phyloP scores from a whole-genome alignment of 2,888 invertebrate genomes.

The Stenoptilia bipunctidactyla region DNA sequence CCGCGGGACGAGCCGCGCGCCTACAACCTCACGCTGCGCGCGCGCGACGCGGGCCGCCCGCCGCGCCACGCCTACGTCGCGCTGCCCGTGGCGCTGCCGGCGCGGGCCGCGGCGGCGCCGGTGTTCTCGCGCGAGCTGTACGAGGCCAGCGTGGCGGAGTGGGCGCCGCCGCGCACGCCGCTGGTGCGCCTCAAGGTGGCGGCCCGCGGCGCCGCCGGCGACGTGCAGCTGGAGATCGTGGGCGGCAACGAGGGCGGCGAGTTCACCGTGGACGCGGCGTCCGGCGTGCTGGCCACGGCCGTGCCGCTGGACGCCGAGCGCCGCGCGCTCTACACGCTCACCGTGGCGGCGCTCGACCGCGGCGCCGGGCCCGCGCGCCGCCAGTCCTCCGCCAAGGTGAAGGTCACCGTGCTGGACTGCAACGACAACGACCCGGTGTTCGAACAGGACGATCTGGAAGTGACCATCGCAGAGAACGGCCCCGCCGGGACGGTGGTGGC shows the following conservation, averaged over 20 bases:
- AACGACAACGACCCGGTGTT: slow-evolving; percentile 96
- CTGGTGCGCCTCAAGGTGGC: slow-evolving; percentile 88
- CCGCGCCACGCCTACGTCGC: slow-evolving; percentile 83
- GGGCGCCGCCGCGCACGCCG: slow-evolving; percentile 89
- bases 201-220: slow-evolving; percentile 87
- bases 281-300: slow-evolving; percentile 90
- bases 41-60: slow-evolving; percentile 86
- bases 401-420: slow-evolving; percentile 88
- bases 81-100: slow-evolving; percentile 84
- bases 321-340: slow-evolving; percentile 86
- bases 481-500: slow-evolving; percentile 87
- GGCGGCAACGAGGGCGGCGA: slow-evolving; percentile 93
- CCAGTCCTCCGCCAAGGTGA: slow-evolving; percentile 91
- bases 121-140: slow-evolving; percentile 90
- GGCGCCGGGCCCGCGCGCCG: slow-evolving; percentile 86
- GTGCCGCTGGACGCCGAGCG: slow-evolving; percentile 86
- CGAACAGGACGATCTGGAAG: slow-evolving; percentile 76
- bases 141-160: slow-evolving; percentile 89
- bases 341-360: slow-evolving; percentile 91
- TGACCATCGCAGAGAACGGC: slow-evolving; percentile 88
- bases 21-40: slow-evolving; percentile 89
- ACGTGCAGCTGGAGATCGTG: slow-evolving; percentile 88
- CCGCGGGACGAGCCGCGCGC: slow-evolving; percentile 83
- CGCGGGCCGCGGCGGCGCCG: slow-evolving; percentile 88
- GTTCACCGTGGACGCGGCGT: slow-evolving; percentile 87